These are phyloP conservation scores for Entelurus aequoreus DNA, from an alignment of 2,113 vertebrate genomes.

Conservation along the genomic window DNA sequence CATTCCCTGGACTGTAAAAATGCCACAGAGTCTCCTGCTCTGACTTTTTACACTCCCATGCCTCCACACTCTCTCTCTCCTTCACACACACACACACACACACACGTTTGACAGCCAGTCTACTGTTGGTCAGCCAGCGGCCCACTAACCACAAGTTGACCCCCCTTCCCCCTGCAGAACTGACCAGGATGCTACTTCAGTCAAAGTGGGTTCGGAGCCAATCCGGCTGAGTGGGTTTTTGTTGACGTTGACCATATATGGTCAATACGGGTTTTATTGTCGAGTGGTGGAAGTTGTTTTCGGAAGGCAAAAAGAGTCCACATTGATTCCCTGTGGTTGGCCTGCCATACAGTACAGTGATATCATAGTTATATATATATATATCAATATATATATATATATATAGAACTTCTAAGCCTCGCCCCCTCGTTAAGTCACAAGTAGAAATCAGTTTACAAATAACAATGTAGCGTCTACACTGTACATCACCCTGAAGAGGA, in stretches of 20 bases:
- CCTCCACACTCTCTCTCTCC: slow-evolving; percentile 12
- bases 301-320: slow-evolving; percentile 71
- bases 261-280: slow-evolving; percentile 44
- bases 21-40: slow-evolving; percentile 99
- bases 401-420: slow-evolving; percentile 64
- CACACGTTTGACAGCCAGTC: slow-evolving; percentile 16
- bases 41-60: slow-evolving; percentile 72
- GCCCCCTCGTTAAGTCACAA: slow-evolving; percentile 69
- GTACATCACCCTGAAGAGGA: slow-evolving; percentile 80
- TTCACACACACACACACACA: not conserved
- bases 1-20: slow-evolving; percentile 94
- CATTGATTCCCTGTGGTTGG: slow-evolving; percentile 73
- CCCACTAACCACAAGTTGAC: slow-evolving; percentile 45
- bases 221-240: slow-evolving; percentile 54
- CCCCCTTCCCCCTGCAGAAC: slow-evolving; percentile 27
- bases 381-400: slow-evolving; percentile 44
- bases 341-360: slow-evolving; percentile 80
- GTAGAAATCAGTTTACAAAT: slow-evolving; percentile 74
- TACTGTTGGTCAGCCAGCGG: slow-evolving; percentile 39
- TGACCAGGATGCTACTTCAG: slow-evolving; percentile 48
- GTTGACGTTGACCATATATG: slow-evolving; percentile 41
- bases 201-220: slow-evolving; percentile 53
- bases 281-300: slow-evolving; percentile 56
- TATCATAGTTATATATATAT: slow-evolving; percentile 13
- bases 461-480: slow-evolving; percentile 76